Evolutionary conservation across 2,797 vertebrate genomes (phyloP).

Genomic region (Corythornis leucogaster): DNA sequence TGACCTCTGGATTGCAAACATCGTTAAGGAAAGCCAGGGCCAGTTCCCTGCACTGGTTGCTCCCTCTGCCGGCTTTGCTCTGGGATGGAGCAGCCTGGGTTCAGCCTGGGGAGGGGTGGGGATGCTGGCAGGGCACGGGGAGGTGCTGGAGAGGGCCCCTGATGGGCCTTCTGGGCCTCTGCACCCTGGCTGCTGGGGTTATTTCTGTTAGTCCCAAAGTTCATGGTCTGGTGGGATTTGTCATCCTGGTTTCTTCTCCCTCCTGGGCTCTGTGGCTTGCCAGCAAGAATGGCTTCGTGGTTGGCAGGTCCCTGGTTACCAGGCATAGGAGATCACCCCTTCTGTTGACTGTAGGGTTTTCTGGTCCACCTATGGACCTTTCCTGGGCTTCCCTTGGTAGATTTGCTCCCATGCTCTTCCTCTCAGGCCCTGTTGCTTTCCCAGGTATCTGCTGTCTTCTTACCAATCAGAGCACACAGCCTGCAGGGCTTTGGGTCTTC

Average conservation of each 20-base stretch:
- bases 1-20: background rate
- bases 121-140: rapidly evolving
- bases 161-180: background rate
- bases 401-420: background rate
- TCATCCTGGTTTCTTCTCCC: background rate
- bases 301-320: background rate
- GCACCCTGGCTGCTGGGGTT: background rate
- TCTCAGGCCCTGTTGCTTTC: background rate
- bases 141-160: background rate
- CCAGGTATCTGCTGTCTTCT: background rate
- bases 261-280: background rate
- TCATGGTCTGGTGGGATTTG: background rate
- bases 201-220: background rate
- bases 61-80: constrained; percentile 48
- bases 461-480: background rate
- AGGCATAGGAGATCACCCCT: background rate
- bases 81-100: background rate
- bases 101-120: background rate
- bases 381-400: background rate
- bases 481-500: background rate
- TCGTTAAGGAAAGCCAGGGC: rapidly evolving
- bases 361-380: background rate
- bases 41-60: background rate
- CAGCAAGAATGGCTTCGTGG: background rate
- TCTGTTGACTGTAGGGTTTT: background rate